Evolutionary conservation across 2,113 vertebrate species (phyloP).

Genomic region (Cheilinus undulatus): DNA sequence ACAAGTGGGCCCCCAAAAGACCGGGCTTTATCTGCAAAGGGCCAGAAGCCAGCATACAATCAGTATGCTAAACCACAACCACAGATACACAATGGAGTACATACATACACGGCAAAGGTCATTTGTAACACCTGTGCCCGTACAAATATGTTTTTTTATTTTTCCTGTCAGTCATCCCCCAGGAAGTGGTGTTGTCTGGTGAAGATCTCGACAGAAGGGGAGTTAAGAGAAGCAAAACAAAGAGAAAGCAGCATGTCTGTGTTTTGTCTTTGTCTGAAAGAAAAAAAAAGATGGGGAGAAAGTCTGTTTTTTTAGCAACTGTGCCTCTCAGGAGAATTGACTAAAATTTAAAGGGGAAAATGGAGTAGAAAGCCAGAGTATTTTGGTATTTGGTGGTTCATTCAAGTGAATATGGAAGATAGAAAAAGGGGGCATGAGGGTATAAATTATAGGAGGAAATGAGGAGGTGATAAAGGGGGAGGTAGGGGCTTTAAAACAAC

Average conservation of each 20-base stretch:
- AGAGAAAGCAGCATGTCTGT: slow-evolving; percentile 21
- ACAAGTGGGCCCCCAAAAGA: slow-evolving; percentile 78
- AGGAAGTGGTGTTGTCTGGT: slow-evolving; percentile 59
- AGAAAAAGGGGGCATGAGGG: slow-evolving; percentile 16
- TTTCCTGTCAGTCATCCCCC: slow-evolving; percentile 51
- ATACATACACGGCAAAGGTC: slow-evolving; percentile 68
- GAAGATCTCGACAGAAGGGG: slow-evolving; percentile 14
- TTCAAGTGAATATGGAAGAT: slow-evolving; percentile 15
- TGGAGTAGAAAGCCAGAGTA: background rate
- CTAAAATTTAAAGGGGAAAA: slow-evolving; percentile 7
- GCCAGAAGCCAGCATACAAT: slow-evolving; percentile 79
- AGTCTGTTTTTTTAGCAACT: slow-evolving; percentile 19
- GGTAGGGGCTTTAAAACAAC: slow-evolving; percentile 43
- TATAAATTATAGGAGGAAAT: slow-evolving; percentile 17
- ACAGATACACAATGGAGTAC: slow-evolving; percentile 69
- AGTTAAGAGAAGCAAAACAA: slow-evolving; percentile 12
- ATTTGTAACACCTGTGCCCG: slow-evolving; percentile 71
- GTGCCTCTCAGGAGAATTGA: slow-evolving; percentile 30
- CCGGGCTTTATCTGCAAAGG: slow-evolving; percentile 82
- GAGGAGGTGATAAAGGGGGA: slow-evolving; percentile 2
- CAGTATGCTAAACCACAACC: slow-evolving; percentile 70
- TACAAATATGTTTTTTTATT: slow-evolving; percentile 58
- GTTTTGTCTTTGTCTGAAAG: slow-evolving; percentile 28
- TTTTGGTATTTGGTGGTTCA: slow-evolving; percentile 26
- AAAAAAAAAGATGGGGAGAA: slow-evolving; percentile 17